These are phyloP conservation scores for Oreohelix idahoensis DNA, from an alignment of 1,140 invertebrate species.

Conservation along the genomic window DNA sequence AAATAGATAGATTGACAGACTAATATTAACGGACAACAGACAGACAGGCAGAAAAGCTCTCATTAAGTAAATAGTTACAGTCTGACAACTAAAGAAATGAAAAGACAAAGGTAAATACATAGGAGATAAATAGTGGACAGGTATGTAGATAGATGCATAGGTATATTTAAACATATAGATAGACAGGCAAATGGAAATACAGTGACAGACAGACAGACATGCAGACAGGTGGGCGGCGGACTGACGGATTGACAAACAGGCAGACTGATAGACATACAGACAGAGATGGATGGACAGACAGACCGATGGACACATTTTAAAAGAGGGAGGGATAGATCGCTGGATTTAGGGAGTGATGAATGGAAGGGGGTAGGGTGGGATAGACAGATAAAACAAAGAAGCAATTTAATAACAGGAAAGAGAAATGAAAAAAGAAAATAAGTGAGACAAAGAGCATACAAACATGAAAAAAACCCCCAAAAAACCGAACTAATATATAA, in stretches of 20 bases:
- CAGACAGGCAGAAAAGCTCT: too few relatives aligned
- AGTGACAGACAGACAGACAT: slow-evolving; percentile 1
- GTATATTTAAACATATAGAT: slow-evolving; percentile 2
- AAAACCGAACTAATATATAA: too few relatives aligned
- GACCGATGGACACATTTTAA: not conserved
- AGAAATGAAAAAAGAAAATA: too few relatives aligned
- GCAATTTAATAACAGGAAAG: too few relatives aligned
- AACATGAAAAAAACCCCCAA: too few relatives aligned
- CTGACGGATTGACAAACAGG: not conserved
- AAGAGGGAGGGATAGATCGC: not conserved
- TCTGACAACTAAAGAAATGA: too few relatives aligned
- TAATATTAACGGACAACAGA: too few relatives aligned
- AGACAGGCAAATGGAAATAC: not conserved
- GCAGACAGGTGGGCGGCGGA: not conserved
- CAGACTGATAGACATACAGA: not conserved
- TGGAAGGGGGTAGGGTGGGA: not conserved
- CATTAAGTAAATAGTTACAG: too few relatives aligned
- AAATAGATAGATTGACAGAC: slow-evolving; percentile 5
- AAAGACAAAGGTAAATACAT: too few relatives aligned
- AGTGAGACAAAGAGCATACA: too few relatives aligned
- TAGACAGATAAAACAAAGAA: too few relatives aligned
- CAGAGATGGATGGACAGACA: not conserved
- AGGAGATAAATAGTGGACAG: not conserved
- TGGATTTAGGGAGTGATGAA: not conserved
- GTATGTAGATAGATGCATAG: slow-evolving; percentile 19